Percentiles rank a stretch among this genome's conserved stretches.
Evolutionary conservation across 2,888 invertebrate species (phyloP).

Genomic region (Drosophila yooni): DNA sequence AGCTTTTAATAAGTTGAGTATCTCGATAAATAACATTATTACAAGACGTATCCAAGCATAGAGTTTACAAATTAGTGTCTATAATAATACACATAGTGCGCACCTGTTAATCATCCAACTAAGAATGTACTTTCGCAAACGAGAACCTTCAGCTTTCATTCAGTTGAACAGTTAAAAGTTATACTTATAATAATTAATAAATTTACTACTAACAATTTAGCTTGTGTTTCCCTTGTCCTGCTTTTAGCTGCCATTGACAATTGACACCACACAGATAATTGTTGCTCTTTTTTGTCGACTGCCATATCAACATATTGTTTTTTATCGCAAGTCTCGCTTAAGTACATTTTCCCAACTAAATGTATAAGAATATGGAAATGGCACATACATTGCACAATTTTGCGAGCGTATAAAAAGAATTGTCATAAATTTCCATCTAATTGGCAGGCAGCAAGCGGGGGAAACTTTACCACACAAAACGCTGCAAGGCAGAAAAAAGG

Average conservation of each 20-base stretch:
- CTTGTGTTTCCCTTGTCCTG: not conserved
- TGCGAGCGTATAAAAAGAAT: constrained; percentile 28
- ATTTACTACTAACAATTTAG: not conserved
- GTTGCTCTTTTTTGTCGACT: not conserved
- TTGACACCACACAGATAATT: not conserved
- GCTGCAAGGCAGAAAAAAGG: constrained; percentile 31
- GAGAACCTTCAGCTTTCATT: not conserved
- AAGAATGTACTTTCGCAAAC: not conserved
- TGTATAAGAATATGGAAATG: constrained; percentile 11
- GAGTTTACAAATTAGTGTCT: not conserved
- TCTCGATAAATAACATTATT: not conserved
- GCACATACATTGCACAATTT: constrained; percentile 34
- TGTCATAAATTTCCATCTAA: constrained; percentile 77
- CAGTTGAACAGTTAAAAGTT: not conserved
- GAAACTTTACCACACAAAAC: constrained; percentile 46
- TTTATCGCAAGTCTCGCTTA: not conserved
- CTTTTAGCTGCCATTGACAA: not conserved
- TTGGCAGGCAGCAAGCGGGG: constrained; percentile 66
- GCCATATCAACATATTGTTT: not conserved
- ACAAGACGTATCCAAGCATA: not conserved
- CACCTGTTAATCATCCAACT: not conserved
- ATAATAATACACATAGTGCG: not conserved
- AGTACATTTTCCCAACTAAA: constrained; percentile 1
- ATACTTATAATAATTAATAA: not conserved
- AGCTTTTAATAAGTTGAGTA: not conserved